phyloP scores from a whole-genome alignment of 2,888 invertebrate species.

The Cantharis lateralis region DNA sequence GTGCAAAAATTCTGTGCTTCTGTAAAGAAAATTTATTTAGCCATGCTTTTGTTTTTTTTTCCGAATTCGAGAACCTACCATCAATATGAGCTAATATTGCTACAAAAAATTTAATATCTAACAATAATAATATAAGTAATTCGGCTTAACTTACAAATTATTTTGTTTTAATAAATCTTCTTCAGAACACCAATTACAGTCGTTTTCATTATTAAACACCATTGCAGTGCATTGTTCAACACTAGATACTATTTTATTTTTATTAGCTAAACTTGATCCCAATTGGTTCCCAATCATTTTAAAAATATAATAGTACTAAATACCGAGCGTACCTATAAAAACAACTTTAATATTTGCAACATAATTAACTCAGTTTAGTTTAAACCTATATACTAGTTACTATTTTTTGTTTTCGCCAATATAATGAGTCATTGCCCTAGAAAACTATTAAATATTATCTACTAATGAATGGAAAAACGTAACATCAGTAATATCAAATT shows the following conservation, averaged over 20 bases:
- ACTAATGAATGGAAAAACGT: too few relatives aligned
- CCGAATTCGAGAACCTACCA: neutral
- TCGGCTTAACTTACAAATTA: constrained; percentile 44
- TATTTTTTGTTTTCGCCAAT: too few relatives aligned
- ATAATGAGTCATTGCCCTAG: too few relatives aligned
- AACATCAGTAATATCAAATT: too few relatives aligned
- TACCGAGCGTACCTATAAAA: neutral
- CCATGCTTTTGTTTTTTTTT: constrained; percentile 14
- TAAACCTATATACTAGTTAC: too few relatives aligned
- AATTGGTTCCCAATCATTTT: neutral
- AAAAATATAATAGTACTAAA: neutral
- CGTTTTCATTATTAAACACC: neutral
- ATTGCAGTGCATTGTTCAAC: neutral
- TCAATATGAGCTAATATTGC: neutral
- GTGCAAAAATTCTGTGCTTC: constrained; percentile 35
- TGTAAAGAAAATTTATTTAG: constrained; percentile 32
- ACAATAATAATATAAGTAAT: neutral
- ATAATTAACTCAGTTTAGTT: too few relatives aligned
- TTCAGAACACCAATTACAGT: neutral
- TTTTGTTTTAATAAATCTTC: constrained; percentile 33
- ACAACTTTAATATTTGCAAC: neutral
- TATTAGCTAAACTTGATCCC: neutral
- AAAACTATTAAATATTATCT: too few relatives aligned
- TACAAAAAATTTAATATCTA: neutral
- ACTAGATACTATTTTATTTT: neutral